Conservation (phyloP, 2,888 invertebrate species). For the Cephus runcator region DNA sequence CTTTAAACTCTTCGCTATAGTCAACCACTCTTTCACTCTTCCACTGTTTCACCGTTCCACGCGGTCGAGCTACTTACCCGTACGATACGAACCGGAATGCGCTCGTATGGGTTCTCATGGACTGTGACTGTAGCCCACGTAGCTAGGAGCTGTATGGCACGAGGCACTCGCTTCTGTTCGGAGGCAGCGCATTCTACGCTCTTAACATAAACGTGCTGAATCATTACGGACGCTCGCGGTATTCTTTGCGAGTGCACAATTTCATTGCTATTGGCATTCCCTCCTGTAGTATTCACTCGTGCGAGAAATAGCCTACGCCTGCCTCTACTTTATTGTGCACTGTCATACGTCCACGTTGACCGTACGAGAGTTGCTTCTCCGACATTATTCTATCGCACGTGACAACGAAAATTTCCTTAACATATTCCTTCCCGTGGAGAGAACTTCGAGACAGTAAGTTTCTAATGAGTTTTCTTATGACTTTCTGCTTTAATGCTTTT, state of each 20-base stretch:
- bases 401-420: not conserved
- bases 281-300: not conserved
- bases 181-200: constrained; percentile 40
- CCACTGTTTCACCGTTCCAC: constrained; percentile 14
- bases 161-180: constrained; percentile 42
- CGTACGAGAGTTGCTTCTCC: not conserved
- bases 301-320: not conserved
- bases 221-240: constrained; percentile 57
- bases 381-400: not conserved
- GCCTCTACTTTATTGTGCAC: not conserved
- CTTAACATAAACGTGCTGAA: constrained; percentile 52
- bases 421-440: not conserved
- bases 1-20: too few relatives aligned
- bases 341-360: not conserved
- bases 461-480: not conserved
- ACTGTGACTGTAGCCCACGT: constrained; percentile 3
- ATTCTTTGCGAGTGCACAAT: constrained; percentile 51
- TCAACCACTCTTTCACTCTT: too few relatives aligned
- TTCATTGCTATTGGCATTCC: constrained; percentile 46
- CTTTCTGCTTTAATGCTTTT: not conserved
- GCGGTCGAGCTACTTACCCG: constrained; percentile 24
- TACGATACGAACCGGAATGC: not conserved
- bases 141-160: not conserved
- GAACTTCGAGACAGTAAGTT: not conserved
- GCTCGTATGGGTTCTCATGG: not conserved